These are phyloP conservation scores for Deroplatys truncata DNA, from an alignment of 2,888 invertebrate species.

Conservation along the genomic window DNA sequence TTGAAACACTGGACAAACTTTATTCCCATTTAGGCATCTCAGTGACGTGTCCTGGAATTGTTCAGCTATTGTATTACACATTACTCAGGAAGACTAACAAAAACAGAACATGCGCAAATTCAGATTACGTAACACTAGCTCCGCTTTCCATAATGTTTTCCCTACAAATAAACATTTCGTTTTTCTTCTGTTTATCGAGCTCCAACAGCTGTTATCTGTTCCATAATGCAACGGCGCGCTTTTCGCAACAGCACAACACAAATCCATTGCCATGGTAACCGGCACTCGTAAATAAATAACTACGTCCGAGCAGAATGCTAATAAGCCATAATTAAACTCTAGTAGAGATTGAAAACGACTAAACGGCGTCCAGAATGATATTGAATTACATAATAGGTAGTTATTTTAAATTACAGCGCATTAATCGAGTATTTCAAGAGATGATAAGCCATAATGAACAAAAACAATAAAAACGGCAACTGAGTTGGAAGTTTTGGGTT, in stretches of 20 bases:
- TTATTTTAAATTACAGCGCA: no score
- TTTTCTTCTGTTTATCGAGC: neutral
- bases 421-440: no score
- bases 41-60: no score
- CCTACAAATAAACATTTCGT: neutral
- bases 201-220: neutral
- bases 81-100: neutral
- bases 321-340: neutral
- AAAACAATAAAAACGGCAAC: no score
- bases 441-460: no score
- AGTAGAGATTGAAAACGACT: neutral
- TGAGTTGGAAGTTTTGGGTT: no score
- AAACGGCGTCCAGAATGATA: neutral
- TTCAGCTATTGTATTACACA: no score
- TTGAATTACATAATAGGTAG: neutral
- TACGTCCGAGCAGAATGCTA: neutral
- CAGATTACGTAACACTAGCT: neutral
- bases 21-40: no score
- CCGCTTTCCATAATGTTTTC: neutral
- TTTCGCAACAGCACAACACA: neutral
- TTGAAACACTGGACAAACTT: no score
- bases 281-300: neutral
- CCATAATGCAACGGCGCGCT: neutral
- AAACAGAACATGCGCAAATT: neutral
- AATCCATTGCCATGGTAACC: neutral